These are phyloP conservation scores for Creontiades dilutus DNA, from an alignment of 2,888 invertebrate genomes.

Conservation along the genomic window DNA sequence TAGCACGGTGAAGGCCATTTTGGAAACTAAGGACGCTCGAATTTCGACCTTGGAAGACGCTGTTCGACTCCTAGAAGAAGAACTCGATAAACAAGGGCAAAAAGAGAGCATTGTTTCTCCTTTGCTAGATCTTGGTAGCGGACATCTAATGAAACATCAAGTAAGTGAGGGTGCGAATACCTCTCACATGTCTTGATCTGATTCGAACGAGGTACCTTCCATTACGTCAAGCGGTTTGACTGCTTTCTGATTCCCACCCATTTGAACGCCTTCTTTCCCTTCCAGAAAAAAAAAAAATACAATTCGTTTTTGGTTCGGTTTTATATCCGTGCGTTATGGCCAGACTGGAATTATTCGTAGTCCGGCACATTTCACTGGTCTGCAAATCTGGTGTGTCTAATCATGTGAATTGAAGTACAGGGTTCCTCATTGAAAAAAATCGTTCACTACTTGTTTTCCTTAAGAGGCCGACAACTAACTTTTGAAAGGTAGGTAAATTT, in stretches of 20 bases:
- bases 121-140: slow-evolving; percentile 78
- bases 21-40: slow-evolving; percentile 92
- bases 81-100: slow-evolving; percentile 80
- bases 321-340: no score
- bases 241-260: not conserved
- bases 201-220: slow-evolving; percentile 57
- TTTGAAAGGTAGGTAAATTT: no score
- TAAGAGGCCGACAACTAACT: no score
- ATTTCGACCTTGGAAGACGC: slow-evolving; percentile 93
- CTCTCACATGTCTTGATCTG: slow-evolving; percentile 41
- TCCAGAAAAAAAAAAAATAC: no score
- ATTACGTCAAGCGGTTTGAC: not conserved
- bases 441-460: no score
- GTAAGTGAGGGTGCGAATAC: slow-evolving; percentile 81
- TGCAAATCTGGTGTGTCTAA: no score
- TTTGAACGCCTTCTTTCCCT: no score
- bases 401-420: no score
- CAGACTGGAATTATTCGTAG: no score
- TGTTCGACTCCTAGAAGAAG: slow-evolving; percentile 88
- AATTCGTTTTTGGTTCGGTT: no score
- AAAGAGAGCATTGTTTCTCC: slow-evolving; percentile 79
- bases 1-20: slow-evolving; percentile 88
- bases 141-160: slow-evolving; percentile 83
- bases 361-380: no score
- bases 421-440: no score